A percentile compares a stretch with the other conserved stretches of the same genome.
Evolutionary conservation across 2,797 vertebrate species (phyloP).

Genomic region (Anas georgica): DNA sequence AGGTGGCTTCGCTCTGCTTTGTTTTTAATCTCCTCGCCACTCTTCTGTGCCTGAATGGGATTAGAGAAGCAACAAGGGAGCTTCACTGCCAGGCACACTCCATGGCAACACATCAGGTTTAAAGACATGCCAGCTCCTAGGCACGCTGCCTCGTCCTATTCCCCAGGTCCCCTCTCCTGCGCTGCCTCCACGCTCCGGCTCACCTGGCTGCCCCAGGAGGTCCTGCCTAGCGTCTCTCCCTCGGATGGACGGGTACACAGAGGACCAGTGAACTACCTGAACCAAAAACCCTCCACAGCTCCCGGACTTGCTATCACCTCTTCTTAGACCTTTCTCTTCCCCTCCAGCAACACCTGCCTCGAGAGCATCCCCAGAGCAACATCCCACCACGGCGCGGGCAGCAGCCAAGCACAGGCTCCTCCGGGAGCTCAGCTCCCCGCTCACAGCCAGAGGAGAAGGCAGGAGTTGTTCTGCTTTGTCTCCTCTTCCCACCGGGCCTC

Average conservation of each 20-base stretch:
- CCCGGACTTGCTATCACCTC: not conserved
- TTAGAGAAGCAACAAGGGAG: conserved; percentile 33
- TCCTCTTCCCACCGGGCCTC: conserved; percentile 31
- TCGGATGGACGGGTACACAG: not conserved
- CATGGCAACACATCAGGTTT: conserved; percentile 65
- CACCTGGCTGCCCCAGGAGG: not conserved
- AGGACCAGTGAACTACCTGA: not conserved
- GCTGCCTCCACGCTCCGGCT: not conserved
- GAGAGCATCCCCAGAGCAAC: not conserved
- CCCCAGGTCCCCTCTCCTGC: not conserved
- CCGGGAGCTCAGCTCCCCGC: not conserved
- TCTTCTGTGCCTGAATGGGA: conserved; percentile 23
- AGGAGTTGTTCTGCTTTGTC: conserved; percentile 34
- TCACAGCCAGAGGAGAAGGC: not conserved
- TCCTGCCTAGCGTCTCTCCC: not conserved
- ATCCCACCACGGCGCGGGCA: not conserved
- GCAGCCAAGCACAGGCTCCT: not conserved
- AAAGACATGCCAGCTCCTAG: conserved; percentile 30
- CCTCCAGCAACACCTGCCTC: not conserved
- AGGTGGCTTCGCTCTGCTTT: not conserved
- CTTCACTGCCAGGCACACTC: conserved; percentile 39
- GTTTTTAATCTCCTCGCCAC: not conserved
- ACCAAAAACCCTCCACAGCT: not conserved
- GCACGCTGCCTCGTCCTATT: not conserved
- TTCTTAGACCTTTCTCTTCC: not conserved